phyloP scores from a whole-genome alignment of 2,888 invertebrate species.

The Chrysolina oricalcia region DNA sequence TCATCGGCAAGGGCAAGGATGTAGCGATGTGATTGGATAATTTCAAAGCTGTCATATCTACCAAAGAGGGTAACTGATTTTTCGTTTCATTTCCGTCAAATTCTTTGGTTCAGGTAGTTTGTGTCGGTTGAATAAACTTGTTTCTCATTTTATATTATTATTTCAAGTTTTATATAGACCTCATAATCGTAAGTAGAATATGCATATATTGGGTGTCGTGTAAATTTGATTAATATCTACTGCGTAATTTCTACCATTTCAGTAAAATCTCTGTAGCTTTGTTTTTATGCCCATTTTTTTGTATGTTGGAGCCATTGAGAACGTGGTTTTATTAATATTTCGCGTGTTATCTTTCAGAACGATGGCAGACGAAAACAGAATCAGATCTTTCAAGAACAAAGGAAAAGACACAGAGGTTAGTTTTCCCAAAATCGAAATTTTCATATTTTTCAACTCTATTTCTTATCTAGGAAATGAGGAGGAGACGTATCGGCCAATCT shows the following conservation, averaged over 20 bases:
- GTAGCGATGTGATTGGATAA: constrained; percentile 42
- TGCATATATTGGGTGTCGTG: background rate
- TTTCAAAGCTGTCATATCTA: constrained; percentile 53
- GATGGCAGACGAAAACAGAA: constrained; percentile 80
- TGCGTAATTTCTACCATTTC: constrained; percentile 28
- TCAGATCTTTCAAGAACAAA: constrained; percentile 85
- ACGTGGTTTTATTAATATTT: constrained; percentile 15
- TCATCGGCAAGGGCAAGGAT: background rate
- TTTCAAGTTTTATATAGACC: background rate
- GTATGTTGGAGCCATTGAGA: constrained; percentile 17
- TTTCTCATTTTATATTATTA: constrained; percentile 7
- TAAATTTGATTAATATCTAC: background rate
- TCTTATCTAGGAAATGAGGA: constrained; percentile 84
- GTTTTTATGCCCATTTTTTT: constrained; percentile 35
- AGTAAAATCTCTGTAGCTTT: constrained; percentile 14
- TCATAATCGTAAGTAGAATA: constrained; percentile 17
- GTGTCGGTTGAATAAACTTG: background rate
- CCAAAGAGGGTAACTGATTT: constrained; percentile 27
- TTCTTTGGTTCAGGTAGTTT: background rate
- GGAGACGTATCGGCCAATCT: constrained; percentile 90
- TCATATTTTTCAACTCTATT: constrained; percentile 13
- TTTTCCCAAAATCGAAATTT: constrained; percentile 42
- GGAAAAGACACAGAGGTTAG: constrained; percentile 84
- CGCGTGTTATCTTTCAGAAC: constrained; percentile 31
- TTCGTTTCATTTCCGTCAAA: constrained; percentile 26